Conservation (phyloP, 2,113 vertebrate species). For the Chlorodrepanis virens region DNA sequence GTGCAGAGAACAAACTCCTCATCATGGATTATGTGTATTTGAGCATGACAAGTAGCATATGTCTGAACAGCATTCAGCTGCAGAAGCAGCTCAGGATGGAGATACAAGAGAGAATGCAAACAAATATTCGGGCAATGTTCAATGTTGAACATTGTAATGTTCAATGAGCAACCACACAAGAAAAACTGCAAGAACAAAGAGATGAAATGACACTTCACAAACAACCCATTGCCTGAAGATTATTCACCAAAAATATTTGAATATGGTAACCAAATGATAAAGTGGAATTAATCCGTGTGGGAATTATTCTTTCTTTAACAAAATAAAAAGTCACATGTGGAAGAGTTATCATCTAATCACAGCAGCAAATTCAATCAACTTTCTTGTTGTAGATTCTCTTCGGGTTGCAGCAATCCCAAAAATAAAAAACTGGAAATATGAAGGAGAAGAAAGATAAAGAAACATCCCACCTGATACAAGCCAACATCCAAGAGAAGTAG, state of each 20-base stretch:
- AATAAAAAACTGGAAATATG: background rate
- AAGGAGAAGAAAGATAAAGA: background rate
- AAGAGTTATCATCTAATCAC: background rate
- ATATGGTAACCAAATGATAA: background rate
- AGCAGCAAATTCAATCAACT: background rate
- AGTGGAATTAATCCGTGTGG: background rate
- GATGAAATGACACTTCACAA: background rate
- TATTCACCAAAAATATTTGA: background rate
- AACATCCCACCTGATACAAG: background rate
- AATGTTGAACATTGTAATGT: background rate
- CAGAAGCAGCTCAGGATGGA: background rate
- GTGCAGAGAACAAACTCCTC: conserved; percentile 20
- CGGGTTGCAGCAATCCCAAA: background rate
- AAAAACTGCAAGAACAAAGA: background rate
- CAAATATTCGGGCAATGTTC: background rate
- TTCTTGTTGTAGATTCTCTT: rapidly evolving
- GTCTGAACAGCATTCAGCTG: background rate
- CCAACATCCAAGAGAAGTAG: background rate
- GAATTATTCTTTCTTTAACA: background rate
- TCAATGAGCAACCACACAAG: background rate
- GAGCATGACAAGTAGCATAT: background rate
- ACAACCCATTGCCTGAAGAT: background rate
- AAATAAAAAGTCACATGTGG: background rate
- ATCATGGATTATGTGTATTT: background rate
- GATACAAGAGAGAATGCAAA: background rate